A percentile compares a stretch with the other conserved stretches of the same genome.
Conservation (phyloP, 2,888 invertebrate genomes). For the Lasioglossum calceatum region DNA sequence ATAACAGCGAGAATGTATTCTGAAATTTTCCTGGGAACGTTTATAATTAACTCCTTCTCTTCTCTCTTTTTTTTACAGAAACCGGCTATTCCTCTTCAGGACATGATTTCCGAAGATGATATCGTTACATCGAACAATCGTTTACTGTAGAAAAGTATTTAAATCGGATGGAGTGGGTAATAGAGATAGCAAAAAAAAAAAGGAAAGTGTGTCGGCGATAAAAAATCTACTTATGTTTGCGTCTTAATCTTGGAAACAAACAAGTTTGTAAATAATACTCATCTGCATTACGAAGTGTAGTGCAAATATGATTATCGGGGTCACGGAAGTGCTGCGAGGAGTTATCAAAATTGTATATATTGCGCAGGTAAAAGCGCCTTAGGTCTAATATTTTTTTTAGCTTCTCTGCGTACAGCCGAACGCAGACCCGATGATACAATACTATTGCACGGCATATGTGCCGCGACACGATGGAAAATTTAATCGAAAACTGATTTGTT, state of each 20-base stretch:
- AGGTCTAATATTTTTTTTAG: slow-evolving; percentile 58
- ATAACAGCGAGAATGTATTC: neutral
- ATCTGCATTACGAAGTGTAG: slow-evolving; percentile 32
- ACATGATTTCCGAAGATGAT: slow-evolving; percentile 77
- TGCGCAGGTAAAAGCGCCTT: slow-evolving; percentile 26
- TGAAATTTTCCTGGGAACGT: neutral
- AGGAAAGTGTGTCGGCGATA: slow-evolving; percentile 34
- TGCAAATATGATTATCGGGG: slow-evolving; percentile 28
- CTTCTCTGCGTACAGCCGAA: slow-evolving; percentile 29
- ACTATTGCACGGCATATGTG: slow-evolving; percentile 6
- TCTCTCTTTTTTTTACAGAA: slow-evolving; percentile 70
- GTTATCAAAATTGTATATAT: slow-evolving; percentile 52
- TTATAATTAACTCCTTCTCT: neutral
- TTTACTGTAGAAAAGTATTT: slow-evolving; percentile 64
- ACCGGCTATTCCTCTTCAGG: slow-evolving; percentile 72
- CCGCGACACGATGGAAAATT: slow-evolving; percentile 15
- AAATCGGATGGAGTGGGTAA: slow-evolving; percentile 26
- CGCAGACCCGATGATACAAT: slow-evolving; percentile 12
- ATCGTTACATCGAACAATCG: slow-evolving; percentile 74
- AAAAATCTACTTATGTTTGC: slow-evolving; percentile 46
- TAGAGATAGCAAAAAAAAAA: slow-evolving; percentile 25
- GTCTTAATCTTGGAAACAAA: slow-evolving; percentile 15
- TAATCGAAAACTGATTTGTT: slow-evolving; percentile 8
- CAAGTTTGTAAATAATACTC: slow-evolving; percentile 65
- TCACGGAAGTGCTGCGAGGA: slow-evolving; percentile 19